Evolutionary conservation across 2,113 vertebrate species (phyloP).

Genomic region (Microtus montanus): DNA sequence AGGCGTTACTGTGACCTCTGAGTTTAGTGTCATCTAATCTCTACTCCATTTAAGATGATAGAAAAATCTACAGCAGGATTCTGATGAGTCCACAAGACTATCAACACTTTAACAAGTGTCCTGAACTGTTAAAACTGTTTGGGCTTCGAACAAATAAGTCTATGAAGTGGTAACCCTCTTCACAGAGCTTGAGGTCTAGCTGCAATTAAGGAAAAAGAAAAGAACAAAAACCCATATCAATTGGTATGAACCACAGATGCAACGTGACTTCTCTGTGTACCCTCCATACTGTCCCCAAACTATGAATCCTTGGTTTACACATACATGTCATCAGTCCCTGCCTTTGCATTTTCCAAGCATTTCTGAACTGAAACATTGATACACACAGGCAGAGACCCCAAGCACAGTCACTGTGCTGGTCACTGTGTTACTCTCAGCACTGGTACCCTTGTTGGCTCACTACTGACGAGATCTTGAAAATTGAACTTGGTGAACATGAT

Average conservation of each 20-base stretch:
- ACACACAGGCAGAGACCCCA: neutral
- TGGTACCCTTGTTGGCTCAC: neutral
- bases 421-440: neutral
- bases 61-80: neutral
- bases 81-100: neutral
- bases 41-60: neutral
- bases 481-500: neutral
- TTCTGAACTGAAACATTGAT: neutral
- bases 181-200: neutral
- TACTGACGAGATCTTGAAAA: neutral
- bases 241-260: neutral
- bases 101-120: neutral
- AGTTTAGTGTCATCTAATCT: neutral
- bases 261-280: neutral
- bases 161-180: neutral
- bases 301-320: neutral
- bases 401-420: neutral
- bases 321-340: neutral
- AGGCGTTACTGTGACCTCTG: neutral
- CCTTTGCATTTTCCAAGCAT: neutral
- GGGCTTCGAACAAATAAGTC: neutral
- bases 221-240: neutral
- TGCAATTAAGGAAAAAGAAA: neutral
- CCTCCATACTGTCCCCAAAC: neutral
- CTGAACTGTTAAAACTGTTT: neutral